phyloP scores from a whole-genome alignment of 2,797 vertebrate species.

The Tapirus indicus region DNA sequence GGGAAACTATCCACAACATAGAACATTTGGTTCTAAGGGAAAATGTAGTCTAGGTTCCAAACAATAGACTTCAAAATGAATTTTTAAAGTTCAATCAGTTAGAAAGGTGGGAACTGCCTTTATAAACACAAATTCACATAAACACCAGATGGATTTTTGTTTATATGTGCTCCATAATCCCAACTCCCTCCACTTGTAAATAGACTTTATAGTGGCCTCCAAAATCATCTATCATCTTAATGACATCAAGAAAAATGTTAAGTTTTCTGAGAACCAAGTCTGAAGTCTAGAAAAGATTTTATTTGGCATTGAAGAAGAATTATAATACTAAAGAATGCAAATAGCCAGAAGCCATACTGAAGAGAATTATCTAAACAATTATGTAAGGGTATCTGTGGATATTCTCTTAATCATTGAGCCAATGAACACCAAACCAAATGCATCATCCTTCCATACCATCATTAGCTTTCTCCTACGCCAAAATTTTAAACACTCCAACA shows the following conservation, averaged over 20 bases:
- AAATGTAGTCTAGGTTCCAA: neutral
- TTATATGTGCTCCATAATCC: neutral
- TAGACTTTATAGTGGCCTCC: neutral
- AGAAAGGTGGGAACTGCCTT: neutral
- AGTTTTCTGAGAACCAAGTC: neutral
- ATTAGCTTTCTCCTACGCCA: neutral
- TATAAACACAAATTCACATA: neutral
- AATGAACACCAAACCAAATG: neutral
- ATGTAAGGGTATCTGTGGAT: neutral
- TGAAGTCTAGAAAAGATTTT: neutral
- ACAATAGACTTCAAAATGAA: neutral
- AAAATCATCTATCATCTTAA: slow-evolving; percentile 7
- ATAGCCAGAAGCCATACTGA: neutral
- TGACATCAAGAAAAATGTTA: neutral
- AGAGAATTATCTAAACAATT: neutral
- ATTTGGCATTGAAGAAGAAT: neutral
- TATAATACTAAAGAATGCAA: neutral
- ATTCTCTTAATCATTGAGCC: neutral
- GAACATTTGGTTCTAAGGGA: neutral
- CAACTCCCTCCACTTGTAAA: neutral
- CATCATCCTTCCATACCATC: neutral
- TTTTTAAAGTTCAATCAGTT: neutral
- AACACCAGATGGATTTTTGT: neutral
- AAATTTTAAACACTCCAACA: neutral
- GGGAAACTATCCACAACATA: neutral